Base-by-base conservation (phyloP, 2,797 vertebrate genomes). In the Eulemur coronatus region DNA sequence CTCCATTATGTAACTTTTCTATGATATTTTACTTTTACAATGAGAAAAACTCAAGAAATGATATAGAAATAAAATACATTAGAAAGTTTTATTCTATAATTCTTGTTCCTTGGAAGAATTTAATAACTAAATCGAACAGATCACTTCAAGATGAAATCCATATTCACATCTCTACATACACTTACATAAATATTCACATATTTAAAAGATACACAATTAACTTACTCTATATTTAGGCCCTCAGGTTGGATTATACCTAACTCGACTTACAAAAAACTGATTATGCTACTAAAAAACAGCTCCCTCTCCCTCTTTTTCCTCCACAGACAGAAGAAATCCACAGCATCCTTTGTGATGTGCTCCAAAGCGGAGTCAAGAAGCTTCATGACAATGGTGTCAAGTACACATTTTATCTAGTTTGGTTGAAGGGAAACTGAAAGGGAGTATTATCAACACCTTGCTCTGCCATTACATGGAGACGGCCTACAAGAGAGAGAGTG, bases 101-200 rank as follows among this genome's bases (percentile, higher is more conserved):
- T 84, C 28, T 90, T 89, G 1, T 84, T 89, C 65, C 76, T 90
- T 87, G 8, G 24, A 94, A 92, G 50, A 86, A 84, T 69, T 93
- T 81, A 80, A 52, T 76, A 90, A 80, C 13, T 38, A 92, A 86
- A 7, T 30, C 88, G 69, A 95, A 96, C 15, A 90, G 93, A 88
- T 72, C 35, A 91, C 69, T 91, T 95, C 89, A 84, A 94, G 38
- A 80, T 14, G 84, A 89, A 97, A 86, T 76, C 28, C 30, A 88
- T n/a, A 59, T 63, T 86, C 61, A 85, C 17, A 9, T 43, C 78
- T 72, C 82, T 93, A 46, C 8, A 85, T 91, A 38, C n/a, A 48
- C 55, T 89, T 75, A 92, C 4, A 35, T 63, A 81, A 91, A 63
- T 59, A 88, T 8, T 59, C 38, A 69, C 7, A 72, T 33, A 82